Evolutionary conservation across 1,140 invertebrate genomes (phyloP).

Genomic region (Drosophila albomicans): DNA sequence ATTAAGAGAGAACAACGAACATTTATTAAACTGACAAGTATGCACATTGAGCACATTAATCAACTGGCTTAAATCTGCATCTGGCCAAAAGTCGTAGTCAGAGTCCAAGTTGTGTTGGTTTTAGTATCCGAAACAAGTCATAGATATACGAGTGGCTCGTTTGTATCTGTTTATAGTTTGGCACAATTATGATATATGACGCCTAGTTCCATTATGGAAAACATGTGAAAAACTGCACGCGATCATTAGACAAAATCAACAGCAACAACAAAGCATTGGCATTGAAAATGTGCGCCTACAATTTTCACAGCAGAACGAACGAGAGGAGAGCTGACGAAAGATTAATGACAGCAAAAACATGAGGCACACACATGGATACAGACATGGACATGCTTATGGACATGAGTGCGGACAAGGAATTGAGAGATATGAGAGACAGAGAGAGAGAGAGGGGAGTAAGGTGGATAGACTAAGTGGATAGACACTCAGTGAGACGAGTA

Average conservation of each 20-base stretch:
- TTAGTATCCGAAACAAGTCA: slow-evolving; percentile 41
- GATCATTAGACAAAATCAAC: slow-evolving; percentile 75
- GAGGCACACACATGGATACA: slow-evolving; percentile 66
- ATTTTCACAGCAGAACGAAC: slow-evolving; percentile 49
- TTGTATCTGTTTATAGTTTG: slow-evolving; percentile 73
- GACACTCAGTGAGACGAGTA: background rate
- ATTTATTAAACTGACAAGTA: slow-evolving; percentile 73
- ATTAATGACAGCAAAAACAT: slow-evolving; percentile 79
- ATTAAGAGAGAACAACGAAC: slow-evolving; percentile 55
- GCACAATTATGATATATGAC: slow-evolving; percentile 81
- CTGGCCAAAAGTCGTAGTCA: slow-evolving; percentile 45
- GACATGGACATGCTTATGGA: slow-evolving; percentile 20
- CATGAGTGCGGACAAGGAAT: slow-evolving; percentile 24
- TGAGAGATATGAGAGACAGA: background rate
- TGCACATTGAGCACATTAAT: slow-evolving; percentile 66
- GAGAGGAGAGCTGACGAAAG: slow-evolving; percentile 60
- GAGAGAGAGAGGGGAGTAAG: background rate
- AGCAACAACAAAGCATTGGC: slow-evolving; percentile 71
- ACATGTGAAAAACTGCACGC: slow-evolving; percentile 79
- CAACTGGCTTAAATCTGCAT: slow-evolving; percentile 65
- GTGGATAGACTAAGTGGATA: slow-evolving; percentile 2
- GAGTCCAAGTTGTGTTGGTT: slow-evolving; percentile 18
- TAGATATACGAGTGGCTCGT: slow-evolving; percentile 44
- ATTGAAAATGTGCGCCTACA: slow-evolving; percentile 67
- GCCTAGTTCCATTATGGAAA: slow-evolving; percentile 62